Conservation (phyloP, 2,888 invertebrate genomes). For the Phorcus lineatus region DNA sequence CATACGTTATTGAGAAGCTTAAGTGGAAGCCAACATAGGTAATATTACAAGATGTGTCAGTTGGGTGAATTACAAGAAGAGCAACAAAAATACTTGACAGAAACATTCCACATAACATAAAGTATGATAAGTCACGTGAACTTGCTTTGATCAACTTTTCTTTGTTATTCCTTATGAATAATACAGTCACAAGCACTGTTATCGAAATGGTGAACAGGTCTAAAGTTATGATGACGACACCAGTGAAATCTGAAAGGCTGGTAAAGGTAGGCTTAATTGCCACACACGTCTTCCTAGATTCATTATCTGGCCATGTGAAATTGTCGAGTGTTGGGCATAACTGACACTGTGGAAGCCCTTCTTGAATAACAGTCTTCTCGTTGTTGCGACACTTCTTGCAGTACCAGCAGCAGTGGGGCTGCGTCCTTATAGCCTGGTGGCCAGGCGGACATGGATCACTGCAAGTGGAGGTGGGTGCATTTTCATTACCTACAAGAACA, state of each 20-base stretch:
- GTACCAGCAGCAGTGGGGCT: slow-evolving; percentile 56
- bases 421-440: slow-evolving; percentile 40
- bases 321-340: slow-evolving; percentile 32
- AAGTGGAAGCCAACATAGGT: slow-evolving; percentile 50
- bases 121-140: slow-evolving; percentile 50
- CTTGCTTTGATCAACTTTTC: slow-evolving; percentile 55
- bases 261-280: slow-evolving; percentile 34
- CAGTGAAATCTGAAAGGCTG: slow-evolving; percentile 27
- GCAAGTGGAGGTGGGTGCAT: slow-evolving; percentile 42
- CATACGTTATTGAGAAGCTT: slow-evolving; percentile 50
- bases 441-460: slow-evolving; percentile 46
- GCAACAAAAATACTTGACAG: slow-evolving; percentile 44
- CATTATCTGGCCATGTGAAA: slow-evolving; percentile 47
- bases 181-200: slow-evolving; percentile 26
- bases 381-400: slow-evolving; percentile 50
- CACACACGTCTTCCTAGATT: slow-evolving; percentile 34
- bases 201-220: slow-evolving; percentile 34
- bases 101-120: slow-evolving; percentile 46
- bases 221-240: slow-evolving; percentile 27
- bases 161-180: slow-evolving; percentile 43
- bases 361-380: slow-evolving; percentile 37
- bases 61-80: slow-evolving; percentile 38
- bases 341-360: slow-evolving; percentile 36
- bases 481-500: neutral
- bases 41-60: slow-evolving; percentile 38